A percentile compares a stretch with the other conserved stretches of the same genome.
Conservation (phyloP, 2,888 invertebrate genomes). For the Melolontha melolontha region DNA sequence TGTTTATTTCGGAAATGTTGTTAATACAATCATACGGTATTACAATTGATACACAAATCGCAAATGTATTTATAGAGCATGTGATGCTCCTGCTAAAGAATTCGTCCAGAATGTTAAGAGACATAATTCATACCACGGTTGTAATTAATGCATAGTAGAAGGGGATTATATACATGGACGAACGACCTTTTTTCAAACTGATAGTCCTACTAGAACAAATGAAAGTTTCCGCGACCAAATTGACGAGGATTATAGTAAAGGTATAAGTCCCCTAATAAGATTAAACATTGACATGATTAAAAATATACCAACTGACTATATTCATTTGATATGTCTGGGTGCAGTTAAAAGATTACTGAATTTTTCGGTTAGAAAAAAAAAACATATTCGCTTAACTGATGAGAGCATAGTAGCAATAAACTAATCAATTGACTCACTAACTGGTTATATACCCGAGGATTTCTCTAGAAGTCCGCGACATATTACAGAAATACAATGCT, state of each 20-base stretch:
- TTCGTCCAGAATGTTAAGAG: constrained; percentile 49
- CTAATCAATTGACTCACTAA: too few relatives aligned
- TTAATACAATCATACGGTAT: constrained; percentile 15
- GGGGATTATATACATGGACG: constrained; percentile 48
- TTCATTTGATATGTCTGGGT: constrained; percentile 53
- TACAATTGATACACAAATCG: constrained; percentile 31
- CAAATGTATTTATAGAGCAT: constrained; percentile 45
- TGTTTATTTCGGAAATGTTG: not conserved
- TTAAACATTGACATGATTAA: constrained; percentile 50
- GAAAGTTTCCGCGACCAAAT: constrained; percentile 45
- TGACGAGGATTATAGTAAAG: constrained; percentile 50
- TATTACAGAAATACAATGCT: too few relatives aligned
- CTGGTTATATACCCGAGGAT: too few relatives aligned
- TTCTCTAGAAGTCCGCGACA: too few relatives aligned
- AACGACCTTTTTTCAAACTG: constrained; percentile 46
- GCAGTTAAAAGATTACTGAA: constrained; percentile 49
- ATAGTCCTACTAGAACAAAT: constrained; percentile 48
- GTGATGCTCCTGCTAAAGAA: constrained; percentile 52
- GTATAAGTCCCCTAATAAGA: constrained; percentile 47
- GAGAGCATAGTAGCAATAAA: too few relatives aligned
- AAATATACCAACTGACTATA: constrained; percentile 51
- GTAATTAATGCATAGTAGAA: constrained; percentile 50
- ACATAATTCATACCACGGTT: constrained; percentile 51
- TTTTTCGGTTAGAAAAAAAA: constrained; percentile 46
- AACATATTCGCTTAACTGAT: too few relatives aligned